Percentiles rank a stretch among this genome's conserved stretches.
phyloP scores from a whole-genome alignment of 1,140 invertebrate genomes.

The Aphelinus atriplicis region DNA sequence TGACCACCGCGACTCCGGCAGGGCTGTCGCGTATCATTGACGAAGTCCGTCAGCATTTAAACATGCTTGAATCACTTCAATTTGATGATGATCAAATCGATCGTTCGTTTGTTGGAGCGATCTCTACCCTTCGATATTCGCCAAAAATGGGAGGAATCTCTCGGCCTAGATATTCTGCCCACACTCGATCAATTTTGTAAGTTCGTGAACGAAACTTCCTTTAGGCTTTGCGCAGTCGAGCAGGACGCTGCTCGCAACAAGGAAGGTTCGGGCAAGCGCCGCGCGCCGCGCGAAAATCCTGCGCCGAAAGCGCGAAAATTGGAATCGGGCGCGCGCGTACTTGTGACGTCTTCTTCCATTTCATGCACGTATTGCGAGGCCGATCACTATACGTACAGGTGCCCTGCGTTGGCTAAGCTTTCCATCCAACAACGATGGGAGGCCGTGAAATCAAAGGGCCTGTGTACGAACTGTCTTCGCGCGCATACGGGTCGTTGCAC shows the following conservation, averaged over 20 bases:
- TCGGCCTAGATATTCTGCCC: not conserved
- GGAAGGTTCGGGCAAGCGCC: no score
- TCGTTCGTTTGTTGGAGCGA: not conserved
- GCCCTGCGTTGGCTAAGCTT: no score
- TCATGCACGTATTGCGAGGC: no score
- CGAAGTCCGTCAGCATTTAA: not conserved
- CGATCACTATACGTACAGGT: no score
- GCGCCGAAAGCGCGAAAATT: no score
- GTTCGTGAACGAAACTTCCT: not conserved
- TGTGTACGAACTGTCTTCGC: no score
- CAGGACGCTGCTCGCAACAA: not conserved
- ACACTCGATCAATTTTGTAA: not conserved
- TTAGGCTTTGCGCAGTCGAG: not conserved
- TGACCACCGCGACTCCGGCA: not conserved
- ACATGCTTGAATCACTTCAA: not conserved
- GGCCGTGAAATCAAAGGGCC: no score
- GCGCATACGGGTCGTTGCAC: no score
- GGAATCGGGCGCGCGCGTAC: no score
- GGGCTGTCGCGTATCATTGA: not conserved
- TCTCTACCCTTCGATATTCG: not conserved
- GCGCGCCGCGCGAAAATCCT: no score
- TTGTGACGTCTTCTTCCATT: no score
- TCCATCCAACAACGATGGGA: no score
- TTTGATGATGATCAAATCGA: not conserved
- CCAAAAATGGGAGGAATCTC: not conserved